These are phyloP conservation scores for Bombus soroeensis DNA, from an alignment of 1,140 invertebrate genomes.

Conservation along the genomic window DNA sequence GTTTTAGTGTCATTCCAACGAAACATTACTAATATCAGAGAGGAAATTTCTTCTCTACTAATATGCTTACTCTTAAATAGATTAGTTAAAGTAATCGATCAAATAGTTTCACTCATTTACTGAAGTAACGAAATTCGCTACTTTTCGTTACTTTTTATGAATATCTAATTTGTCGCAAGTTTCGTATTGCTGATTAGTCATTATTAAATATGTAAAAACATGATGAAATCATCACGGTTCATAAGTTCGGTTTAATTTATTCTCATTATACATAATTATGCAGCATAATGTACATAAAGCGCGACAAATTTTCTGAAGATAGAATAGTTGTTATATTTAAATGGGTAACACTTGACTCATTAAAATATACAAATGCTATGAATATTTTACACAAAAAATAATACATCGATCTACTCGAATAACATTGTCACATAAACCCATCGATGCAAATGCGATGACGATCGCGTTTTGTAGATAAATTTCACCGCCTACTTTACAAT, in stretches of 20 bases:
- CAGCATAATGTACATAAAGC: too few species aligned
- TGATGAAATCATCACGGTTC: constrained; percentile 19
- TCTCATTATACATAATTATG: neutral
- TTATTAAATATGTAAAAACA: neutral
- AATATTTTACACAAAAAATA: neutral
- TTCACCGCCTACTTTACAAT: neutral
- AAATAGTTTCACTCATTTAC: neutral
- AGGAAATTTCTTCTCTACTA: neutral
- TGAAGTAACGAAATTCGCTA: neutral
- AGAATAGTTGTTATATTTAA: neutral
- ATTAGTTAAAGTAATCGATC: neutral
- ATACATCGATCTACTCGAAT: neutral
- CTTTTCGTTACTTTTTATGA: neutral
- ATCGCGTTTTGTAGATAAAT: neutral
- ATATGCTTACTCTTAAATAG: neutral
- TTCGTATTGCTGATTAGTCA: neutral
- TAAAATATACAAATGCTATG: too few species aligned
- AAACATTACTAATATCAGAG: neutral
- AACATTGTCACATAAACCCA: neutral
- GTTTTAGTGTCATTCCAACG: neutral
- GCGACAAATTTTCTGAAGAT: neutral
- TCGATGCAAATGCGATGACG: too few species aligned
- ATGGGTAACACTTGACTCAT: neutral
- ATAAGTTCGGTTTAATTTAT: neutral
- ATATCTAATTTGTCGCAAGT: neutral